Evolutionary conservation across 2,113 vertebrate species (phyloP).

Genomic region (Felis catus): DNA sequence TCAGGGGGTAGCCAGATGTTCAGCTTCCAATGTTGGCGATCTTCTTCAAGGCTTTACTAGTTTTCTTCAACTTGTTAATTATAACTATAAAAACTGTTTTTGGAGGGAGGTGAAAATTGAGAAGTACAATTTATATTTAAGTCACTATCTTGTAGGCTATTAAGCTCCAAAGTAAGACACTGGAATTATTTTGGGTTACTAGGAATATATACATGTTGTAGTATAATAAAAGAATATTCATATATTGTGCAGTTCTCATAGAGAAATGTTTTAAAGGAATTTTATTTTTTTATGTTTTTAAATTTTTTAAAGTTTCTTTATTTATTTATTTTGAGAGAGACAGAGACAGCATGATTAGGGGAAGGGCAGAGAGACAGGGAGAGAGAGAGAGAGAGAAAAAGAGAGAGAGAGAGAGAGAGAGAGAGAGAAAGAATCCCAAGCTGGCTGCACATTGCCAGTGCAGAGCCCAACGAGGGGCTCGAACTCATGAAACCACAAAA

Average conservation of each 20-base stretch:
- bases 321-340: no score
- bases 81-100: neutral
- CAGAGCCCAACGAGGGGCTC: no score
- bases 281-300: neutral
- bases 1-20: neutral
- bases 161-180: neutral
- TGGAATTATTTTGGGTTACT: neutral
- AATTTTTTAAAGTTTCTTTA: no score
- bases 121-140: neutral
- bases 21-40: neutral
- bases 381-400: no score
- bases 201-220: neutral
- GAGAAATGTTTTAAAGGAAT: neutral
- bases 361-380: no score
- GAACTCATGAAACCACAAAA: no score
- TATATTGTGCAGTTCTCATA: neutral
- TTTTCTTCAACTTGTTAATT: neutral
- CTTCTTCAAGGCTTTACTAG: neutral
- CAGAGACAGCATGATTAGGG: no score
- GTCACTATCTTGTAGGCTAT: neutral
- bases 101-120: neutral
- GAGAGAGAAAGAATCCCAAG: no score
- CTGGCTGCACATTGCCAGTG: no score
- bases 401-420: no score
- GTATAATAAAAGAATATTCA: neutral